Percentiles rank a stretch among this genome's conserved stretches.
phyloP scores from a whole-genome alignment of 2,797 vertebrate genomes.

The Orientallactaga sibirica region DNA sequence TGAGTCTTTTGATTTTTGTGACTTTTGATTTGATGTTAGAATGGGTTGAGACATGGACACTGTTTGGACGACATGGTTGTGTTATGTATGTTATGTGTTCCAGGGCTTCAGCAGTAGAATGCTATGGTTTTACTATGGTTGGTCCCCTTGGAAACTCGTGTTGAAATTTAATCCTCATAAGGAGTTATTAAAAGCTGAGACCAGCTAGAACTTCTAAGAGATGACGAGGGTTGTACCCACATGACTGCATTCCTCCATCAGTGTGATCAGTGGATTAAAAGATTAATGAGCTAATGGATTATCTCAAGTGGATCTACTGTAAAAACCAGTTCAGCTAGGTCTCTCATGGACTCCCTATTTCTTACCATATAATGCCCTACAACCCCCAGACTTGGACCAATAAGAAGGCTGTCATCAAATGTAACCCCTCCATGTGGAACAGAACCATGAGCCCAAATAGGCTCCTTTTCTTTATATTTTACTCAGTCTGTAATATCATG shows the following conservation, averaged over 20 bases:
- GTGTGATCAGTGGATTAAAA: neutral
- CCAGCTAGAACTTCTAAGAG: neutral
- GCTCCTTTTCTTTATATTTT: neutral
- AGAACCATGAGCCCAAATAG: neutral
- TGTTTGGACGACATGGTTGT: neutral
- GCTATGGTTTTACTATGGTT: neutral
- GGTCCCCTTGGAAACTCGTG: neutral
- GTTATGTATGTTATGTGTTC: neutral
- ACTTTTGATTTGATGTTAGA: neutral
- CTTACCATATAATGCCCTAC: neutral
- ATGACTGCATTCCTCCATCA: neutral
- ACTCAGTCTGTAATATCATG: neutral
- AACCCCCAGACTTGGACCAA: neutral
- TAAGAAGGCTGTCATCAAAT: neutral
- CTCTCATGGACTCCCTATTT: neutral
- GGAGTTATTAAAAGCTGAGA: neutral
- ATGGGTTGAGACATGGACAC: neutral
- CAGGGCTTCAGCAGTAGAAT: neutral
- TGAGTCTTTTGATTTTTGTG: neutral
- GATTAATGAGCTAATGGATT: conserved; percentile 1
- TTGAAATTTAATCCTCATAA: neutral
- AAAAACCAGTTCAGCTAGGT: neutral
- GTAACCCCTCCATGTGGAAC: neutral
- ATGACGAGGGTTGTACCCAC: neutral
- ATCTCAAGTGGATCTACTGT: neutral